A percentile compares a stretch with the other conserved stretches of the same genome.
Conservation (phyloP, 2,113 vertebrate species). For the Lontra canadensis region DNA sequence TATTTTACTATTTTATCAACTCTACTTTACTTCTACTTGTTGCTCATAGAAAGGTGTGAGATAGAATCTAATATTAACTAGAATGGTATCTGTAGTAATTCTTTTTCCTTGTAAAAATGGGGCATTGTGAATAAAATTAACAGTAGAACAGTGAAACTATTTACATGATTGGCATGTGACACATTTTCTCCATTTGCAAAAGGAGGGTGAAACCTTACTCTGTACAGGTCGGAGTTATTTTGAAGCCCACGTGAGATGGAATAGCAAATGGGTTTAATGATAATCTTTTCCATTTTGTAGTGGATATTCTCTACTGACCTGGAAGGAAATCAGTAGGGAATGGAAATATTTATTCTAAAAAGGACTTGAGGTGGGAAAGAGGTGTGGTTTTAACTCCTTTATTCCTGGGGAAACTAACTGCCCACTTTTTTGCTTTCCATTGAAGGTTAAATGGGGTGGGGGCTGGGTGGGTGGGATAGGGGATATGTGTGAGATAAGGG, state of each 20-base stretch:
- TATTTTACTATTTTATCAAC: neutral
- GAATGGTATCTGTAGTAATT: neutral
- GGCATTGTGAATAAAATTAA: neutral
- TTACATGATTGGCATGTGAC: neutral
- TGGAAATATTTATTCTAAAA: neutral
- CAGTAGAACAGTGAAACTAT: neutral
- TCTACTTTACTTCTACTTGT: neutral
- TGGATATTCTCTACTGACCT: neutral
- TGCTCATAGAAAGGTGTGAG: neutral
- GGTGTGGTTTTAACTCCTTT: neutral
- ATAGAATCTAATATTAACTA: neutral
- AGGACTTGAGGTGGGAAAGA: neutral
- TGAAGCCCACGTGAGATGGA: neutral
- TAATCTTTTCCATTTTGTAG: neutral
- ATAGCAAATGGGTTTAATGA: neutral
- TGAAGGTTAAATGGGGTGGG: neutral
- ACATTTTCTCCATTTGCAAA: slow-evolving; percentile 6
- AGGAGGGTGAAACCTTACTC: neutral
- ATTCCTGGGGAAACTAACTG: neutral
- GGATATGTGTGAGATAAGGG: neutral
- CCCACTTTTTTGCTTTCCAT: neutral
- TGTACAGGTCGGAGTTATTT: neutral
- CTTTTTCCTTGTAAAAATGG: slow-evolving; percentile 12
- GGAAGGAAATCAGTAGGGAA: neutral
- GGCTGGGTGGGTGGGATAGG: neutral